phyloP scores from a whole-genome alignment of 2,888 invertebrate genomes.

The Pardosa pseudoannulata region DNA sequence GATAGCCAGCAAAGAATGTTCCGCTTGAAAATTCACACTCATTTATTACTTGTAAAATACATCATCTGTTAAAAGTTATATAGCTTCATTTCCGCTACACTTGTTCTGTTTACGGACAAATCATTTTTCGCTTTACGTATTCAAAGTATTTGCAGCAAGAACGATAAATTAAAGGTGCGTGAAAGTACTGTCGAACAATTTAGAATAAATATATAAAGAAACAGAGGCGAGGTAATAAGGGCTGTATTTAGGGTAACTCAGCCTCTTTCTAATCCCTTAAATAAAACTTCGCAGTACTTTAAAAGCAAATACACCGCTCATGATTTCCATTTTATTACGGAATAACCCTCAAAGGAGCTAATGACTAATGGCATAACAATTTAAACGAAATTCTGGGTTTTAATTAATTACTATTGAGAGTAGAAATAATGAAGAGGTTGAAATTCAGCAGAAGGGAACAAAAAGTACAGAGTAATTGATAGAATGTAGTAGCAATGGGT shows the following conservation, averaged over 20 bases:
- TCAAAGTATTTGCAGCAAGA: not conserved
- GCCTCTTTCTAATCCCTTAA: too few species aligned
- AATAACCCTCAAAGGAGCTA: not conserved
- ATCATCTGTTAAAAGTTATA: slow-evolving; percentile 35
- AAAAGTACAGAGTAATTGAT: too few species aligned
- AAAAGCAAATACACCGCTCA: not conserved
- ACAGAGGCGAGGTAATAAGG: too few species aligned
- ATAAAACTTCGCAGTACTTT: not conserved
- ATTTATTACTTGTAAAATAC: slow-evolving; percentile 18
- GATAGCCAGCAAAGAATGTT: not conserved
- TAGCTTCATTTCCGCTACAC: not conserved
- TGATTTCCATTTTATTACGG: not conserved
- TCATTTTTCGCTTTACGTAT: slow-evolving; percentile 5
- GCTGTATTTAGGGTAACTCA: too few species aligned
- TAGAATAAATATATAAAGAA: not conserved
- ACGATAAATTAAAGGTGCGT: not conserved
- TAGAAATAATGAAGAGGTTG: too few species aligned
- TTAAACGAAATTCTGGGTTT: not conserved
- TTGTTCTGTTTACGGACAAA: not conserved
- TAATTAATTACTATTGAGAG: not conserved
- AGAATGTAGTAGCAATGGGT: too few species aligned
- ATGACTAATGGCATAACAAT: not conserved
- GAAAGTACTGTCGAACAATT: not conserved
- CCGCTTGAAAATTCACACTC: not conserved
- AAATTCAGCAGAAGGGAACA: too few species aligned